Evolutionary conservation across 2,797 vertebrate genomes (phyloP).

Genomic region (Loris lydekkerianus): DNA sequence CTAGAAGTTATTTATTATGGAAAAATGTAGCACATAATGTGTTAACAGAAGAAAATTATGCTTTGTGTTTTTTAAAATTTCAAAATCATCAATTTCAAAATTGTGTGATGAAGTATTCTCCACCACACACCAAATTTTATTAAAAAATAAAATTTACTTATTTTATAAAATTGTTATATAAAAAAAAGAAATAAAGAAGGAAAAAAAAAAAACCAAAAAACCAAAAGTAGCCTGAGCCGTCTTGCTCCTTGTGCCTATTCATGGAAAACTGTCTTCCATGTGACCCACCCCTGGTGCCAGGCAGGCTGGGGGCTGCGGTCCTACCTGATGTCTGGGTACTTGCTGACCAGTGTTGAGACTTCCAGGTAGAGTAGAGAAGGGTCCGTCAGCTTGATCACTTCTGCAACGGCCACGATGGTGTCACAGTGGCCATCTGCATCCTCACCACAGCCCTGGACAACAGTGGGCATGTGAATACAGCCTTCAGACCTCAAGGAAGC

Average conservation of each 20-base stretch:
- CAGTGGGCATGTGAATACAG: too few species aligned
- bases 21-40: background rate
- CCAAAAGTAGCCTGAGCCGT: too few species aligned
- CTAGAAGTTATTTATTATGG: background rate
- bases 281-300: too few species aligned
- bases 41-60: background rate
- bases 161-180: too few species aligned
- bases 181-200: too few species aligned
- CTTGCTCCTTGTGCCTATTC: too few species aligned
- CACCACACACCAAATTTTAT: background rate
- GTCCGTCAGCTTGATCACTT: slow-evolving; percentile 98
- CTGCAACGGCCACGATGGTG: slow-evolving; percentile 95
- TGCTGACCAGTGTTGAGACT: slow-evolving; percentile 97
- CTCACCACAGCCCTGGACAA: slow-evolving; percentile 90
- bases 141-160: background rate
- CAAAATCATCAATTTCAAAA: background rate
- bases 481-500: background rate
- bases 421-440: slow-evolving; percentile 94
- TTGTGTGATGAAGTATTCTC: background rate
- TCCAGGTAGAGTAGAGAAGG: slow-evolving; percentile 97
- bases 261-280: too few species aligned
- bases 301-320: too few species aligned
- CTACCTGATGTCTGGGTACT: slow-evolving; percentile 98
- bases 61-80: background rate
- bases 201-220: too few species aligned